Conservation (phyloP, 2,888 invertebrate species). For the Cantharis lateralis region DNA sequence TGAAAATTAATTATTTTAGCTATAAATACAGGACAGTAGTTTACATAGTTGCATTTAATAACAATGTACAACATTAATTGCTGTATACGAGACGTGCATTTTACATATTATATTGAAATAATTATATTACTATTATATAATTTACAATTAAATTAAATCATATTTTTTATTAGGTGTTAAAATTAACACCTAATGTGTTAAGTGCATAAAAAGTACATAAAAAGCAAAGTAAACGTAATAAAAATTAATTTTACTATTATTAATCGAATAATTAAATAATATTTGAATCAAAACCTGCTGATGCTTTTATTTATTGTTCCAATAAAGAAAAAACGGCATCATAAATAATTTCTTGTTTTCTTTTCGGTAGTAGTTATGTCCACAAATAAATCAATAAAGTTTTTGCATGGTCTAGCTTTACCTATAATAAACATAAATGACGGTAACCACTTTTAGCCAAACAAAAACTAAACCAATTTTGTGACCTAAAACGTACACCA, state of each 20-base stretch:
- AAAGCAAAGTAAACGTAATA: not conserved
- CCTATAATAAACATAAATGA: not conserved
- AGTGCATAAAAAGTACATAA: not conserved
- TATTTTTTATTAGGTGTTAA: not conserved
- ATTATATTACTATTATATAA: not conserved
- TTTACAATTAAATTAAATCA: not conserved
- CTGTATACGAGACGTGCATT: not conserved
- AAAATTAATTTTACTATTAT: not conserved
- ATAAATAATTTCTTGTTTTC: not conserved
- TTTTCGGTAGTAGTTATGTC: not conserved
- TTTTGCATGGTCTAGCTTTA: not conserved
- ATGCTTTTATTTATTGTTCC: not conserved
- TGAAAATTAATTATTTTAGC: not conserved
- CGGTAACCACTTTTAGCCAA: not conserved
- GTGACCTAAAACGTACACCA: conserved; percentile 28
- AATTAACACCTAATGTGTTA: not conserved
- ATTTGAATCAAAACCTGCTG: not conserved
- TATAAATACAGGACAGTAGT: not conserved
- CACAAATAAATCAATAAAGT: not conserved
- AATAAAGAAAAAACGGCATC: not conserved
- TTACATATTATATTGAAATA: not conserved
- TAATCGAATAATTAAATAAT: not conserved
- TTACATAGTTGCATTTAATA: not conserved
- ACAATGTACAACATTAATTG: not conserved
- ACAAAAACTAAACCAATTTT: conserved; percentile 22